Base-by-base conservation (phyloP, 2,797 vertebrate species). In the Pitangus sulphuratus region DNA sequence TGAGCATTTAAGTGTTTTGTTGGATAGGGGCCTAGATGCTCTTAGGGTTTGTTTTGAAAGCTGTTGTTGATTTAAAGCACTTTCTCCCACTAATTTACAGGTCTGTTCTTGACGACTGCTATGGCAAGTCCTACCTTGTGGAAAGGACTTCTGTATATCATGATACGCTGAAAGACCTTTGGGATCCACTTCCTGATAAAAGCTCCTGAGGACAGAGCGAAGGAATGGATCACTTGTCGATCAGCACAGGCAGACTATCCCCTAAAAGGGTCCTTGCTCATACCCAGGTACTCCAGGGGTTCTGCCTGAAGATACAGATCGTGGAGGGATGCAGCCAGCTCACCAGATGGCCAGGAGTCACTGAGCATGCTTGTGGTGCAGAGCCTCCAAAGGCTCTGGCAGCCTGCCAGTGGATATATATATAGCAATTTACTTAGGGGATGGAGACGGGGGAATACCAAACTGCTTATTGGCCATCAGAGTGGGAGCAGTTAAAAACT, bases 1-100 rank as follows among this genome's bases (percentile, higher is more conserved):
- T 1, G 50, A 95, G 66, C 61, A 79, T 93, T 96, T 96, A 94
- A 97, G 95, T 96, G 95, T 93, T 95, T 94, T 95, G 77, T 95
- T 96, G 96, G 93, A 91, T 77, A 74, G 68, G 48, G 91, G 90
- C 96, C 88, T 96, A 78, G 80, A 90, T 95, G 90, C 96, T 94
- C 95, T 97, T 87, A 94, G 80, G 51, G 64, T 65, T 95, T 95
- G 70, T 91, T 96, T 91, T 93, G 94, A 95, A 87, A 87, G 74
- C 80, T 79, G 62, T 48, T 96, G 92, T 93, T 97, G 93, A 77
- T 96, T 96, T 95, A 64, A 93, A 93, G 87, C 77, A 80, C 87
- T 94, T 94, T 84, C 3, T 35, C 48, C 50, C n/a, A 30, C 60
- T 84, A 76, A 87, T 91, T 91, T 91, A 82, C 89, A 77, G 91